Evolutionary conservation across 1,140 invertebrate genomes (phyloP).

Genomic region (Hydropsyche tenuis): DNA sequence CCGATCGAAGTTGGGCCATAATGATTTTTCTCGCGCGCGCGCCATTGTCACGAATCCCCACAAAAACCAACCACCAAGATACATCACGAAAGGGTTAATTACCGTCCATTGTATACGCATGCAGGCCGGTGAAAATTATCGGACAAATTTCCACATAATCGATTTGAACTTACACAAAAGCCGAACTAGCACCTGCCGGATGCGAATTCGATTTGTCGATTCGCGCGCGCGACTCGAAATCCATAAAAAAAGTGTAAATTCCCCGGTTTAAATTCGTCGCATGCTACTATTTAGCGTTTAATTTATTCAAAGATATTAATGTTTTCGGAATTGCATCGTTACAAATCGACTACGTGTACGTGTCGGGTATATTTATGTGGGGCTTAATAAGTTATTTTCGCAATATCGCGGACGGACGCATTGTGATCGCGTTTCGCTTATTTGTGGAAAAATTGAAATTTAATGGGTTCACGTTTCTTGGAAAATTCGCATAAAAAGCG

Average conservation of each 20-base stretch:
- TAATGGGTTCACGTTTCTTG: too few relatives aligned
- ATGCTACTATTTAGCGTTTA: not conserved
- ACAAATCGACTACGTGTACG: not conserved
- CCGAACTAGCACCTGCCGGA: conserved; percentile 10
- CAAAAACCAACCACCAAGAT: not conserved
- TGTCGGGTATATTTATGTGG: too few relatives aligned
- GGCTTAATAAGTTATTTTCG: too few relatives aligned
- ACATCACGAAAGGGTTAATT: conserved; percentile 3
- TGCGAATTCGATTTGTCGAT: conserved; percentile 11
- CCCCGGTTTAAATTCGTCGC: not conserved
- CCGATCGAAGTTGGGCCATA: conserved; percentile 41
- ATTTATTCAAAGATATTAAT: not conserved
- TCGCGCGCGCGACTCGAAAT: not conserved
- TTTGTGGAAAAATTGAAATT: too few relatives aligned
- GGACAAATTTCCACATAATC: conserved; percentile 23
- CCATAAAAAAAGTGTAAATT: conserved; percentile 9
- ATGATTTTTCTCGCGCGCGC: conserved; percentile 31
- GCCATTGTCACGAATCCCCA: not conserved
- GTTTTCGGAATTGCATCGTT: not conserved
- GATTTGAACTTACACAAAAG: not conserved
- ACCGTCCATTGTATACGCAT: not conserved
- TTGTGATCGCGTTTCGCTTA: too few relatives aligned
- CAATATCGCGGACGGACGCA: too few relatives aligned
- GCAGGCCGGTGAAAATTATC: not conserved
- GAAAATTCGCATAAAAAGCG: not conserved